These are phyloP conservation scores for Drosophila vallismaia DNA, from an alignment of 2,888 invertebrate genomes.

Conservation along the genomic window DNA sequence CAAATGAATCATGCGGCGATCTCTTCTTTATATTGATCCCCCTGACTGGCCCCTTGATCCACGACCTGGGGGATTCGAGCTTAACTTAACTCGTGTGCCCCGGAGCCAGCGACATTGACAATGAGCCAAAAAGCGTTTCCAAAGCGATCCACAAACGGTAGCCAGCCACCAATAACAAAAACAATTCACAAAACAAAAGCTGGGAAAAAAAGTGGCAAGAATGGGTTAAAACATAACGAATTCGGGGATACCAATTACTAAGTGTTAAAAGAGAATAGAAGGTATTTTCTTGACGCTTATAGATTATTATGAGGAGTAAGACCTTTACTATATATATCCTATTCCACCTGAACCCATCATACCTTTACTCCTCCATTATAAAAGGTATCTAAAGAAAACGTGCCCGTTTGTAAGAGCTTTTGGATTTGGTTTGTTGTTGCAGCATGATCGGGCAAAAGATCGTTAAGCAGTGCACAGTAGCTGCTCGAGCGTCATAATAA, in stretches of 20 bases:
- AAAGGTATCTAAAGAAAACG: constrained; percentile 54
- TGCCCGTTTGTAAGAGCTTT: constrained; percentile 72
- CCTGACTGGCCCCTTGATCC: background rate
- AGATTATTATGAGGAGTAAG: too few species aligned
- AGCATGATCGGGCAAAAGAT: constrained; percentile 77
- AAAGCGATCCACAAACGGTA: constrained; percentile 73
- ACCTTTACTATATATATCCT: too few species aligned
- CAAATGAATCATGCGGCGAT: constrained; percentile 75
- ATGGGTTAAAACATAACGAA: background rate
- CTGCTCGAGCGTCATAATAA: constrained; percentile 78
- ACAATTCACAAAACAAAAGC: constrained; percentile 30
- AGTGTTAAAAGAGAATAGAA: background rate
- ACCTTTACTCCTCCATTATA: background rate
- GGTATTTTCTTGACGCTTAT: too few species aligned
- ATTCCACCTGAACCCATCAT: background rate
- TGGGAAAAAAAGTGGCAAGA: background rate
- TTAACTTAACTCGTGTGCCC: constrained; percentile 50
- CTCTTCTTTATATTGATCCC: constrained; percentile 37
- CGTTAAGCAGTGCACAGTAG: constrained; percentile 81
- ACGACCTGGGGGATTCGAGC: constrained; percentile 14
- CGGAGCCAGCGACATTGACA: constrained; percentile 74
- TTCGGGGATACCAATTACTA: constrained; percentile 2
- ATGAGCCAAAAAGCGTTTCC: constrained; percentile 70
- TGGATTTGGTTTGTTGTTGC: constrained; percentile 69
- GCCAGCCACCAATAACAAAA: constrained; percentile 62